Evolutionary conservation across 2,888 invertebrate genomes (phyloP).

Genomic region (Yponomeuta cagnagella): DNA sequence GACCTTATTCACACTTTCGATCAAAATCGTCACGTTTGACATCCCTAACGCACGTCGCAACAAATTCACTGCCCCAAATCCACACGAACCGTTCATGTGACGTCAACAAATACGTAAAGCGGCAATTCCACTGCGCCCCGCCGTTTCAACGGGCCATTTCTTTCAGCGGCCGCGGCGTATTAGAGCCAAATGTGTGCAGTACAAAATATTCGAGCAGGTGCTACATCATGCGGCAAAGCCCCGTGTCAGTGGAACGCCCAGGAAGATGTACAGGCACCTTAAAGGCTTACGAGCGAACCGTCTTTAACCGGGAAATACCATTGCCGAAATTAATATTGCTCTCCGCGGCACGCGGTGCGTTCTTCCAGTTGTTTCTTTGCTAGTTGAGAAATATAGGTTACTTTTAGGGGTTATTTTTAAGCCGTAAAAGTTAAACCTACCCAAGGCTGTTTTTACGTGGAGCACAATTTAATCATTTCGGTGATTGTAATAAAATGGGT

Average conservation of each 20-base stretch:
- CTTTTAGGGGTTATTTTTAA: no score
- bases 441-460: no score
- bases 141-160: background rate
- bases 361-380: conserved; percentile 3
- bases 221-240: conserved; percentile 69
- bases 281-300: conserved; percentile 57
- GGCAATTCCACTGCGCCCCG: background rate
- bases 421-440: no score
- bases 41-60: no score
- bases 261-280: conserved; percentile 65
- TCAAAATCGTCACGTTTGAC: no score
- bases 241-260: conserved; percentile 53
- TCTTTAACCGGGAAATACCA: conserved; percentile 31
- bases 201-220: conserved; percentile 70
- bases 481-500: no score
- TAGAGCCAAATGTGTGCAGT: conserved; percentile 35
- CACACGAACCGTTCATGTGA: background rate
- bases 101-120: background rate
- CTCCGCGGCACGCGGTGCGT: background rate
- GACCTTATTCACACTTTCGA: no score
- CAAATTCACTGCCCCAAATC: no score
- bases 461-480: no score
- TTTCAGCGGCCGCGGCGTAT: background rate
- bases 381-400: background rate
- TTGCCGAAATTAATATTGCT: conserved; percentile 39